Conservation (phyloP, 2,888 invertebrate genomes). For the Oscheius sp. region DNA sequence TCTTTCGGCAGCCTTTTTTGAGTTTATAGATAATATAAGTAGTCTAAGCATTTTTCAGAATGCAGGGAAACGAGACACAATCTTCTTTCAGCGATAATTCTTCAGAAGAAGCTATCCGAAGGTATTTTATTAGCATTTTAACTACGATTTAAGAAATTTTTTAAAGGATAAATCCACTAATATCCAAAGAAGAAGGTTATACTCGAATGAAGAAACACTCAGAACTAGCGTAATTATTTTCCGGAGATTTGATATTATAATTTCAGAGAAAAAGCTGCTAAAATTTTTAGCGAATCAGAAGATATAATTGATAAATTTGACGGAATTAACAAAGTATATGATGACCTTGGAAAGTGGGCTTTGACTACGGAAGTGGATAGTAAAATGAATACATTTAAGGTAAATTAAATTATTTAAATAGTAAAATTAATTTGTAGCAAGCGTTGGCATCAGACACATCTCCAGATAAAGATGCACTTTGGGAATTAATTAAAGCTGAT, state of each 20-base stretch:
- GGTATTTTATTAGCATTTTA: neutral
- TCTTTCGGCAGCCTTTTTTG: neutral
- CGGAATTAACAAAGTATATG: neutral
- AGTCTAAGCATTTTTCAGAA: neutral
- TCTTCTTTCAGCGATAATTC: neutral
- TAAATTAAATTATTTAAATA: neutral
- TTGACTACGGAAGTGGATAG: constrained; percentile 11
- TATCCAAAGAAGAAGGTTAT: neutral
- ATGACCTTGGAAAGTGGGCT: constrained; percentile 5
- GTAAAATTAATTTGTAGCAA: neutral
- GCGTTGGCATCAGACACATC: neutral
- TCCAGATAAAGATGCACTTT: neutral
- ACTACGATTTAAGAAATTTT: neutral
- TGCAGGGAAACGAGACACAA: neutral
- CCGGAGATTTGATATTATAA: neutral
- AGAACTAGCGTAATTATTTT: neutral
- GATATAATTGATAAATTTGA: constrained; percentile 11
- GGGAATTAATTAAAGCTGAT: constrained; percentile 4
- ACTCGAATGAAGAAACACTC: neutral
- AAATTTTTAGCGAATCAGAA: neutral
- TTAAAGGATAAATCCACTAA: constrained; percentile 17
- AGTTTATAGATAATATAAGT: too few species aligned
- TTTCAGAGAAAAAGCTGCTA: constrained; percentile 4
- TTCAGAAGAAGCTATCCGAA: neutral
- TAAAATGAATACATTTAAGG: constrained; percentile 14